Evolutionary conservation across 1,140 invertebrate genomes (phyloP), one percentile per base, ranked within the genome.

Genomic region (Zaprionus camerounensis): DNA sequence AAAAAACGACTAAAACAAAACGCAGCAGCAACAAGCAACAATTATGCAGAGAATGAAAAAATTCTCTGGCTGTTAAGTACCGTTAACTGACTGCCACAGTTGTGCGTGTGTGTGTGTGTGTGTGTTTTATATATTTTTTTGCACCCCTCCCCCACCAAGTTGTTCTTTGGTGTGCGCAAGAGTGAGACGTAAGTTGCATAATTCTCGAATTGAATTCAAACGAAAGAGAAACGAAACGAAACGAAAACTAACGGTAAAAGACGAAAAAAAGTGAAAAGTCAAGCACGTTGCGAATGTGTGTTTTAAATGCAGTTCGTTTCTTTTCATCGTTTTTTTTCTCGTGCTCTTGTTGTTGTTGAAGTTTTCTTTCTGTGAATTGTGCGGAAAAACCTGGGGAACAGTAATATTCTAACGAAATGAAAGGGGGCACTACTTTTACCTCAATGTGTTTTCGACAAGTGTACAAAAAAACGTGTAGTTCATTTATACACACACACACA

Each of bases 171-270:
- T 74, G 81, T 85, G 86, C 76, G 56, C 77, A 75, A 91, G 68
- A 85, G 85, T 86, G 82, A 91, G 86, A 91, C 79, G 86, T 85
- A 91, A 90, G 85, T 90, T 90, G 85, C 85, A 90, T 90, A 90
- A 90, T 80, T 80, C 67, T 66, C 68, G 68, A 20, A 68, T 34
- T n/a, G 24, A 57, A 62, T 51, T 11, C 34, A 51, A 55, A 53
- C 41, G 58, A 46, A 59, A 17, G 34, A 24, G 24, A 13, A 64
- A 49, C 11, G 38, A 56, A 62, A 69, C 46, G 4, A 65, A 55
- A 15, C 41, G 38, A 71, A 71, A 66, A 51, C 55, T 22, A 24
- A 46, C 31, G 31, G 34, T 17, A 28, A 11, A 69, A n/a, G 20
- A 26, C 53, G 56, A 46, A 22, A 17, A 17, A 63, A 56, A 55